Evolutionary conservation across 1,140 invertebrate genomes (phyloP).

Genomic region (Dendrolimus punctatus): DNA sequence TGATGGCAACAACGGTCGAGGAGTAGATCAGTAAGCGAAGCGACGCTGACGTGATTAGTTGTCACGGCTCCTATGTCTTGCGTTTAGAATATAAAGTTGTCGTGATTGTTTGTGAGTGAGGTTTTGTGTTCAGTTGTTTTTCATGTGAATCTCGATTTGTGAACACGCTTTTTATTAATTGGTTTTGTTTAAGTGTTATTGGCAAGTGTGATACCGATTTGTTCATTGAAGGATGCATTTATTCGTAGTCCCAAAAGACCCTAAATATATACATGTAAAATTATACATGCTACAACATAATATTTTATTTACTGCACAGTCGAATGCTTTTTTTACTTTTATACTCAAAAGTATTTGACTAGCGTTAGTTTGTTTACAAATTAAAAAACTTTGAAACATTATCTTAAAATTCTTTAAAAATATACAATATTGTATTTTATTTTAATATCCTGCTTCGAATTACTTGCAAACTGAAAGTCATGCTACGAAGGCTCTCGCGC

Average conservation of each 20-base stretch:
- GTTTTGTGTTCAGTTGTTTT: conserved; percentile 39
- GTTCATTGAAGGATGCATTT: conserved; percentile 37
- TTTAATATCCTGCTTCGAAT: conserved; percentile 10
- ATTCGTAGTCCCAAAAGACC: background rate
- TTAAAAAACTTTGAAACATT: too few relatives aligned
- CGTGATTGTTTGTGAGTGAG: conserved; percentile 38
- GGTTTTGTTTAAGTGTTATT: conserved; percentile 32
- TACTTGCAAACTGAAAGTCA: conserved; percentile 22
- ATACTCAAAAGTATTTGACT: too few relatives aligned
- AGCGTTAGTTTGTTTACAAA: too few relatives aligned
- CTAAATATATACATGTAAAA: conserved; percentile 4
- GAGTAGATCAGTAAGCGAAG: conserved; percentile 46
- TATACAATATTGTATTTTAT: background rate
- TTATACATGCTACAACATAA: conserved; percentile 10
- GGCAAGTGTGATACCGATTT: conserved; percentile 31
- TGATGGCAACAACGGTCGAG: background rate
- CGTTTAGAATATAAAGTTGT: conserved; percentile 47
- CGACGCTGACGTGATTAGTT: conserved; percentile 53
- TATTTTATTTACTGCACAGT: conserved; percentile 2
- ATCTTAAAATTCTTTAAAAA: too few relatives aligned
- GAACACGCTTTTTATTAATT: conserved; percentile 19
- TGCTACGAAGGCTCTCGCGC: conserved; percentile 29
- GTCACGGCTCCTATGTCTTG: conserved; percentile 26
- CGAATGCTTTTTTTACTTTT: too few relatives aligned
- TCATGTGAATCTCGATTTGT: conserved; percentile 18